Conservation (phyloP, 1,140 invertebrate genomes). For the Teleopsis dalmanni region DNA sequence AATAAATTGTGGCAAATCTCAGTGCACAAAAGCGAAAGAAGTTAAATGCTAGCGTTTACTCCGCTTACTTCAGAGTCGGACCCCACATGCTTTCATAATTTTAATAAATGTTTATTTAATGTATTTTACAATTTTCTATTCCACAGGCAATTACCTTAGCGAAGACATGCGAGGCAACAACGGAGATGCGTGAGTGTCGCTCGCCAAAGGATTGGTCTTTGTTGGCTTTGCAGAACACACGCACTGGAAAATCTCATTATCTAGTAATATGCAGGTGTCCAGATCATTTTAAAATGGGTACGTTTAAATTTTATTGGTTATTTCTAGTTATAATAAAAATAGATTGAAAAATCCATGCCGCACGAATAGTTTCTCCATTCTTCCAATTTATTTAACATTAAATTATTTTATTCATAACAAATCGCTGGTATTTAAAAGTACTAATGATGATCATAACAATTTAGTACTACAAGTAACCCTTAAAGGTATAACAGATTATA, state of each 20-base stretch:
- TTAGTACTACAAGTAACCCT: background rate
- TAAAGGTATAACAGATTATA: background rate
- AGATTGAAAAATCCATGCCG: too few relatives aligned
- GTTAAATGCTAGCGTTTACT: too few relatives aligned
- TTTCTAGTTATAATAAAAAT: too few relatives aligned
- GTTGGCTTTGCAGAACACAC: conserved; percentile 80
- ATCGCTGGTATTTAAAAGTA: too few relatives aligned
- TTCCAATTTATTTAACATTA: too few relatives aligned
- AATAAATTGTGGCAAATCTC: too few relatives aligned
- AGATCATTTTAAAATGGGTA: conserved; percentile 72
- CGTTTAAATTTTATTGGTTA: conserved; percentile 40
- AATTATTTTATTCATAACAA: too few relatives aligned
- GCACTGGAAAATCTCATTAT: conserved; percentile 90
- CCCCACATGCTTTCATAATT: background rate
- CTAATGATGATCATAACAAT: conserved; percentile 4
- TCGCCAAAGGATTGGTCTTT: conserved; percentile 85
- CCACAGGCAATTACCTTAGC: conserved; percentile 69
- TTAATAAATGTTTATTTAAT: background rate
- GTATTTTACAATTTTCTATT: background rate
- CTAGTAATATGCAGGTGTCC: conserved; percentile 88
- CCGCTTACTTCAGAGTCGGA: too few relatives aligned
- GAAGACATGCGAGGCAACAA: conserved; percentile 86
- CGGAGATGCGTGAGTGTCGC: conserved; percentile 80
- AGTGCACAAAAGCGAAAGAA: too few relatives aligned
- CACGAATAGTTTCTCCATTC: too few relatives aligned